Evolutionary conservation across 2,888 invertebrate genomes (phyloP), one percentile per base, ranked within the genome.

Genomic region (Ophioninae sp.): DNA sequence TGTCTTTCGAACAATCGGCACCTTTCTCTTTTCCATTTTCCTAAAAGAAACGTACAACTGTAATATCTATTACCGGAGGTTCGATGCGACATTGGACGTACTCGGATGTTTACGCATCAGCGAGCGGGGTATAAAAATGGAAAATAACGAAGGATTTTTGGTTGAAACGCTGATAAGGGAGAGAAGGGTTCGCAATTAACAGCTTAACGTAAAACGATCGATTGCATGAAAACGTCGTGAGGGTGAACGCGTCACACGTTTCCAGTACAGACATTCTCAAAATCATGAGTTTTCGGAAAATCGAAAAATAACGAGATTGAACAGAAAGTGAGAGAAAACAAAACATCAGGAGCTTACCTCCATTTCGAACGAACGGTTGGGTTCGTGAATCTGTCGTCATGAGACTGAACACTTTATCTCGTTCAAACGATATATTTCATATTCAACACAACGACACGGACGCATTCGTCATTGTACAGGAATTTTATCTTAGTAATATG

Each of bases 11-110:
- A n/a, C 39, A n/a, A 37, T 78, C 74, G 0, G 56, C 56, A 7
- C 59, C 73, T 77, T 64, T 77, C 58, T 65, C 77, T 22, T 39
- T 73, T 65, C 69, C 77, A 80, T 83, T 83, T 74, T 81, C 83
- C 83, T 83, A 39, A n/a, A 68, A 58, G 30, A 6, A 71, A n/a
- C 37, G 65, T 61, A 23, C 9, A 17, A n/a, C 5, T 20, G 39
- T 56, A 56, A 61, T 5, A n/a, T n/a, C 20, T 22, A 39, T 23
- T 37, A 39, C 13, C 8, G 10, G 37, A 37, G 64, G 17, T 37
- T 17, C 23, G 63, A 13, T 63, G 30, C 13, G 5, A 23, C 20
- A 13, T 63, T 5, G 10, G 6, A 23, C 13, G 9, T 3, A 30
- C 23, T 63, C 10, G 9, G 63, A 30, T 65, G 37, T 69, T 75